Evolutionary conservation across 2,888 invertebrate genomes (phyloP).

Genomic region (Caenorhabditis sulstoni): DNA sequence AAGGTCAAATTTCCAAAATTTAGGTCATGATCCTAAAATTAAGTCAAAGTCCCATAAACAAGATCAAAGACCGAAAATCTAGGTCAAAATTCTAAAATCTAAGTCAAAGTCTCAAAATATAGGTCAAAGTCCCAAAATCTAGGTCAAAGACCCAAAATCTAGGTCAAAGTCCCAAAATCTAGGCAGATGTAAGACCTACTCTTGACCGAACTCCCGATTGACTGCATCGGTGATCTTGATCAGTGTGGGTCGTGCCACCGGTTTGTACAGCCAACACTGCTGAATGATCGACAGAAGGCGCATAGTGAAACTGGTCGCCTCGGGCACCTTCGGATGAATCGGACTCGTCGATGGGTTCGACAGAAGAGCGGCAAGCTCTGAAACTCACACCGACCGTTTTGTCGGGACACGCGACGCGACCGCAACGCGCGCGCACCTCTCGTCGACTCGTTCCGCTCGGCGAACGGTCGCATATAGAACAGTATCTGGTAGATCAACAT

Average conservation of each 20-base stretch:
- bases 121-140: too few relatives aligned
- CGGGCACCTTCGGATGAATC: slow-evolving; percentile 60
- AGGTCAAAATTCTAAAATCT: too few relatives aligned
- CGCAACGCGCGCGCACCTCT: slow-evolving; percentile 35
- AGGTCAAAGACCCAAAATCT: too few relatives aligned
- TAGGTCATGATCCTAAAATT: too few relatives aligned
- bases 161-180: too few relatives aligned
- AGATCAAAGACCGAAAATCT: too few relatives aligned
- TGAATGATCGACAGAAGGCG: slow-evolving; percentile 65
- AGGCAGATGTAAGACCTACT: too few relatives aligned
- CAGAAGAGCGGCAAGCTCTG: slow-evolving; percentile 45
- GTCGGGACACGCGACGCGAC: background rate
- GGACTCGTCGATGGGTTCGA: slow-evolving; percentile 22
- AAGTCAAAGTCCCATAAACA: too few relatives aligned
- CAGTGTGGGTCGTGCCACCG: slow-evolving; percentile 60
- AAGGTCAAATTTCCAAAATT: too few relatives aligned
- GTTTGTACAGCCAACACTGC: slow-evolving; percentile 65
- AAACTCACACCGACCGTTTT: background rate
- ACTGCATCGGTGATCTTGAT: slow-evolving; percentile 68
- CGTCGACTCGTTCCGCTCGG: slow-evolving; percentile 55
- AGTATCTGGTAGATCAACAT: slow-evolving; percentile 71
- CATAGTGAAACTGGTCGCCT: slow-evolving; percentile 60
- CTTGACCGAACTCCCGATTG: slow-evolving; percentile 67
- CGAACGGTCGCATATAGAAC: slow-evolving; percentile 64
- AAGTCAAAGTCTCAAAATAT: too few relatives aligned